Conservation (phyloP, 2,113 vertebrate genomes). For the Tichodroma muraria region DNA sequence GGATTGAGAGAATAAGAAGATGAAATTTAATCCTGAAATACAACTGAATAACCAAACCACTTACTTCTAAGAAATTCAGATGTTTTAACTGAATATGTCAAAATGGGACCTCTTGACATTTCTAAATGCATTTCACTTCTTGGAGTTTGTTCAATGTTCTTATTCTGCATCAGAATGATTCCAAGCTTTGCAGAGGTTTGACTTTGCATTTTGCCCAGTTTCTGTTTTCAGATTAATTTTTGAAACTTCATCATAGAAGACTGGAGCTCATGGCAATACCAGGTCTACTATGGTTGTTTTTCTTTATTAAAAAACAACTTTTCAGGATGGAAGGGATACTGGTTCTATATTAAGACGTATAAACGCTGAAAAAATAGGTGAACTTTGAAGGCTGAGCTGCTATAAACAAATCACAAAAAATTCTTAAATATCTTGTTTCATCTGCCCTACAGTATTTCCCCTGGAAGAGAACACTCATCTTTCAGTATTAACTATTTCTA, state of each 20-base stretch:
- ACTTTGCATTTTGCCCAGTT: neutral
- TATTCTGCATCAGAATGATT: neutral
- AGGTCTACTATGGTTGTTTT: neutral
- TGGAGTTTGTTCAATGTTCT: neutral
- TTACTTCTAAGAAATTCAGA: neutral
- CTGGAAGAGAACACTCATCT: neutral
- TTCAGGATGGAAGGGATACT: neutral
- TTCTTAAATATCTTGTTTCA: neutral
- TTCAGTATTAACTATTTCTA: neutral
- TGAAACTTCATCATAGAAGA: accelerated
- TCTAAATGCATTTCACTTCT: neutral
- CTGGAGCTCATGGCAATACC: neutral
- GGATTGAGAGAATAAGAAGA: neutral
- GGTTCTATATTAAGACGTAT: neutral
- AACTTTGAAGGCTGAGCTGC: neutral
- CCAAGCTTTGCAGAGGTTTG: neutral
- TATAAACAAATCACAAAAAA: neutral
- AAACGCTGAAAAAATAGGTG: neutral
- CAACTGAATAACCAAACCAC: neutral
- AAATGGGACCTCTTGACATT: neutral
- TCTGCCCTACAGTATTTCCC: neutral
- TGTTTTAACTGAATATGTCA: neutral
- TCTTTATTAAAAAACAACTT: neutral
- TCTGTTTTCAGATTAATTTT: neutral
- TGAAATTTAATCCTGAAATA: neutral